Evolutionary conservation across 2,888 invertebrate genomes (phyloP), one percentile per base, ranked within the genome.

Genomic region (Scaptomyza flava): DNA sequence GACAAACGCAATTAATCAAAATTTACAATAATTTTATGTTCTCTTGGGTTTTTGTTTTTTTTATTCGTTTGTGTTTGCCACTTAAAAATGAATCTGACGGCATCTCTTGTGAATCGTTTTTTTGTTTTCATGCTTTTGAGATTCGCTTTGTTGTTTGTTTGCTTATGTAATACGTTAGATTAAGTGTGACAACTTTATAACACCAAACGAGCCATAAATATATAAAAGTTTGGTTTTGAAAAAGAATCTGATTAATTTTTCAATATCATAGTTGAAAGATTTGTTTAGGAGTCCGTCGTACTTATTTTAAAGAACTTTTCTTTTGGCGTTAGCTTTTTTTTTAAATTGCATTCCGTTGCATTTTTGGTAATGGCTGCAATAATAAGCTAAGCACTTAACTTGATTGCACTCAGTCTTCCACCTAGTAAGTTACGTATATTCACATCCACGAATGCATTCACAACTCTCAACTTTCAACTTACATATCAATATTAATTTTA

Each of bases 1-100:
- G 85, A 81, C 83, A 81, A 81, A 71, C 57, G 70, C 87, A 83
- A 83, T 87, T 83, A 83, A 87, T 87, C 87, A 85, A 85, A 80
- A 85, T 87, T 84, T 79, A 73, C 72, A 79, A 85, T 81, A 83
- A 85, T 51, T 38, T 51, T 7, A 27, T 38, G 31, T 51, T 48
- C 42, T 42, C n/a, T 43, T 31, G 30, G 8, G 14, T 42, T 14
- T 52, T 12, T 5, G 11, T 23, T 1, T 30, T 27, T 46, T 41
- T 14, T 17, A 75, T 63, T 69, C 75, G 69, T 41, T 51, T 59
- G 41, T 64, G 68, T 23, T 23, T 65, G 74, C 69, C 68, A 58
- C 79, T 75, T 70, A 72, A 61, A 82, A 68, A 70, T 64, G 54
- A 86, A 77, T 80, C 66, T 83, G 52, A 62, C 56, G 58, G 57